Evolutionary conservation across 1,140 invertebrate genomes (phyloP).

Genomic region (Trigoniulus corallinus): DNA sequence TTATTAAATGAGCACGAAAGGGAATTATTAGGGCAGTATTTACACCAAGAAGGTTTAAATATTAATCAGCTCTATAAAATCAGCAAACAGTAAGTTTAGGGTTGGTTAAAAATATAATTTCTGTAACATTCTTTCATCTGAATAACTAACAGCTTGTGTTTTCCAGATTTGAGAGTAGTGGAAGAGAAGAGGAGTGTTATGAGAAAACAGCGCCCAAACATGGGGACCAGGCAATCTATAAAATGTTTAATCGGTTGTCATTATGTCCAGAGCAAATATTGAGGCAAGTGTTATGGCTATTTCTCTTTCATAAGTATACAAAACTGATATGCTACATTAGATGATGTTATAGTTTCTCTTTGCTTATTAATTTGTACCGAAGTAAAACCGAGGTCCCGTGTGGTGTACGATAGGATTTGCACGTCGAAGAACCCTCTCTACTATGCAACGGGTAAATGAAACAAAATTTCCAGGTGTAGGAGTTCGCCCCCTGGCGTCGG

Average conservation of each 20-base stretch:
- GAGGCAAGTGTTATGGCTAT: constrained; percentile 33
- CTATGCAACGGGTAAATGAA: no score
- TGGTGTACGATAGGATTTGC: no score
- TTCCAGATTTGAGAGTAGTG: constrained; percentile 2
- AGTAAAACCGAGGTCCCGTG: no score
- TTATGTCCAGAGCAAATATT: constrained; percentile 62
- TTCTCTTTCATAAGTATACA: background rate
- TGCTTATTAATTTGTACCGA: no score
- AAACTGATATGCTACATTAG: no score
- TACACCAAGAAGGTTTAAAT: constrained; percentile 31
- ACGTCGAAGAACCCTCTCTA: no score
- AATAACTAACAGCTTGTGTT: background rate
- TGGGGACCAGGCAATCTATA: constrained; percentile 62
- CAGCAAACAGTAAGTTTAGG: constrained; percentile 2
- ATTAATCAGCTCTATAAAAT: constrained; percentile 5
- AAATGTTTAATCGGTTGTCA: constrained; percentile 51
- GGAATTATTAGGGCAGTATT: constrained; percentile 16
- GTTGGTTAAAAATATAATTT: background rate
- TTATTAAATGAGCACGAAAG: constrained; percentile 10
- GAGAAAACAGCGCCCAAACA: constrained; percentile 57
- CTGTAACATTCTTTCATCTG: background rate
- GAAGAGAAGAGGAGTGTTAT: constrained; percentile 43
- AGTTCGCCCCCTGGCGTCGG: no score
- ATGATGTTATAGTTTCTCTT: no score
- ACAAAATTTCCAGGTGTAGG: no score